Percentiles rank a stretch among this genome's conserved stretches.
Conservation (phyloP, 2,113 vertebrate species). For the Ophiodon elongatus region DNA sequence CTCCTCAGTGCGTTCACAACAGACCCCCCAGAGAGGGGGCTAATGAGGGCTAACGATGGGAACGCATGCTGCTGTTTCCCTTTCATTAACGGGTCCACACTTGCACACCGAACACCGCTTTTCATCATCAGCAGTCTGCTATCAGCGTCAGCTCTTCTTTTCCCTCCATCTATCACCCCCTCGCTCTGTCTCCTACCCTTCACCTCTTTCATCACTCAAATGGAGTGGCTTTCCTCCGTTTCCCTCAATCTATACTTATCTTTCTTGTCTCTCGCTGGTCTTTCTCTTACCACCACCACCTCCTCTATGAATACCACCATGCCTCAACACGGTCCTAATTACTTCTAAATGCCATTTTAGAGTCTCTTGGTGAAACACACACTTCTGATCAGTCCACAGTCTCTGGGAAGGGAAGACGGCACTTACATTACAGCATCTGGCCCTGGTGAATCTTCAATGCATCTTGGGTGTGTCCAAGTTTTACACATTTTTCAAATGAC, state of each 20-base stretch:
- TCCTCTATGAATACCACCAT: slow-evolving; percentile 44
- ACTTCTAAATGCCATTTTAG: slow-evolving; percentile 57
- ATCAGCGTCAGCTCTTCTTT: slow-evolving; percentile 33
- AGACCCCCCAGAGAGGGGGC: slow-evolving; percentile 63
- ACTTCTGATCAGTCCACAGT: slow-evolving; percentile 28
- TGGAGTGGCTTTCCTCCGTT: slow-evolving; percentile 25
- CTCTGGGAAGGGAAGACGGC: not conserved
- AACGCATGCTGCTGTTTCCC: slow-evolving; percentile 65
- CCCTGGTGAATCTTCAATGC: not conserved
- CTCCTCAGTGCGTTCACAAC: slow-evolving; percentile 41
- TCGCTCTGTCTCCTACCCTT: slow-evolving; percentile 40
- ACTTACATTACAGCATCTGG: not conserved
- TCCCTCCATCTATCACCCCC: slow-evolving; percentile 43
- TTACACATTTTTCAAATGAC: not conserved
- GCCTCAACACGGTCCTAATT: slow-evolving; percentile 69
- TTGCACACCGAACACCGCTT: slow-evolving; percentile 39
- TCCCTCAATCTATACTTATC: slow-evolving; percentile 22
- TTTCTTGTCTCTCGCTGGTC: slow-evolving; percentile 4
- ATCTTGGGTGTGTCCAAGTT: not conserved
- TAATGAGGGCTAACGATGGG: slow-evolving; percentile 79
- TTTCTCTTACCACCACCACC: slow-evolving; percentile 18
- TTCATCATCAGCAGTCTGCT: slow-evolving; percentile 58
- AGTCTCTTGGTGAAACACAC: slow-evolving; percentile 38
- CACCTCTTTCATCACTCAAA: slow-evolving; percentile 48
- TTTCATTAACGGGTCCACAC: slow-evolving; percentile 68